These are phyloP conservation scores for Anseranas semipalmata DNA, from an alignment of 2,113 vertebrate genomes.

Conservation along the genomic window DNA sequence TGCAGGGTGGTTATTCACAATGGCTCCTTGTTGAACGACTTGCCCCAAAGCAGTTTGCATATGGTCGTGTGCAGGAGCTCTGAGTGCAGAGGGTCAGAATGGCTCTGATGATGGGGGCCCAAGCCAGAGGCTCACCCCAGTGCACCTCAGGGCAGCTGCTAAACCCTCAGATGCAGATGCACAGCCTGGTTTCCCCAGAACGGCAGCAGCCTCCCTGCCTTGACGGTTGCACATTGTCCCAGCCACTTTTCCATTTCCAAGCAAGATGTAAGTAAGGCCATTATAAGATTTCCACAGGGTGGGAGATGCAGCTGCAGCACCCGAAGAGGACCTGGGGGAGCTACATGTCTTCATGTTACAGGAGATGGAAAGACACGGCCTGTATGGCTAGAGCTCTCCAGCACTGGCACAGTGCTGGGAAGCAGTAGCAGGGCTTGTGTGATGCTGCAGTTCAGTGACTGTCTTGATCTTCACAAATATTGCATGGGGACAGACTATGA, in stretches of 20 bases:
- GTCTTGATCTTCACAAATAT: background rate
- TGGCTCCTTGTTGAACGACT: background rate
- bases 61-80: background rate
- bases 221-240: too few relatives aligned
- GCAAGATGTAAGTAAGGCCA: background rate
- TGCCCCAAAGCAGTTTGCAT: background rate
- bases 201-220: rapidly evolving
- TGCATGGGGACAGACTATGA: rapidly evolving
- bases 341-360: background rate
- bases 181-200: too few relatives aligned
- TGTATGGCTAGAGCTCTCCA: background rate
- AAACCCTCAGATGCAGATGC: background rate
- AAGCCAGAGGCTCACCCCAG: background rate
- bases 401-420: background rate
- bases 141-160: background rate
- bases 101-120: background rate
- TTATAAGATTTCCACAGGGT: background rate
- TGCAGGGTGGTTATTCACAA: background rate
- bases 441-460: background rate
- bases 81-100: background rate
- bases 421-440: too few relatives aligned
- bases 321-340: background rate
- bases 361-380: background rate
- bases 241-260: background rate
- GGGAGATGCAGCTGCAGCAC: too few relatives aligned